Conservation (phyloP, 2,888 invertebrate genomes). For the Isotomurus palustris region DNA sequence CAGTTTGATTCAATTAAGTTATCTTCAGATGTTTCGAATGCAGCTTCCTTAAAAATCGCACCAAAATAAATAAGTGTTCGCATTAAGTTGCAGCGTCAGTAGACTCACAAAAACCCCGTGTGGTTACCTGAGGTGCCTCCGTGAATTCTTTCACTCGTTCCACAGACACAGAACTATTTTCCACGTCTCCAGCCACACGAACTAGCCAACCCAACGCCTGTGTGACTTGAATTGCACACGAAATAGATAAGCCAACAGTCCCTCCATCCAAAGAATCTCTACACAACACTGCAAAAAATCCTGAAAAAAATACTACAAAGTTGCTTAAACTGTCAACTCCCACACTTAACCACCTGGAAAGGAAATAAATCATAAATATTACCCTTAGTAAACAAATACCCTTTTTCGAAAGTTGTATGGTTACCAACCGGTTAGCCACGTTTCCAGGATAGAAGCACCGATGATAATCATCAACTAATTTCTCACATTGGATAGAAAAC, state of each 20-base stretch:
- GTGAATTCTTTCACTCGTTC: constrained; percentile 62
- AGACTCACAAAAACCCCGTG: too few species aligned
- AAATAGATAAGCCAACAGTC: constrained; percentile 80
- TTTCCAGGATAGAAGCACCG: constrained; percentile 45
- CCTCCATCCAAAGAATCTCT: constrained; percentile 69
- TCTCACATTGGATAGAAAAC: constrained; percentile 53
- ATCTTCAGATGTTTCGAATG: not conserved
- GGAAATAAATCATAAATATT: not conserved
- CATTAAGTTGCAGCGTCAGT: too few species aligned
- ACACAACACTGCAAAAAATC: constrained; percentile 82
- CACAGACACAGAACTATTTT: constrained; percentile 57
- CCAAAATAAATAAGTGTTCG: too few species aligned
- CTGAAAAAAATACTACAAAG: constrained; percentile 88
- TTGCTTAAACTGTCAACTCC: constrained; percentile 89
- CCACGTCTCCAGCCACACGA: constrained; percentile 56
- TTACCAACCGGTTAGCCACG: constrained; percentile 34
- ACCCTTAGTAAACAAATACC: not conserved
- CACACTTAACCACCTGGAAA: constrained; percentile 83
- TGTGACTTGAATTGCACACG: constrained; percentile 63
- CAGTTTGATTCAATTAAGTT: too few species aligned
- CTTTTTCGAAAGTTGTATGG: too few species aligned
- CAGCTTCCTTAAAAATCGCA: constrained; percentile 2
- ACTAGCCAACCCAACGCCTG: constrained; percentile 54
- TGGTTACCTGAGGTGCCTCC: constrained; percentile 69
- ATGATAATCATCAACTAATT: constrained; percentile 53